Conservation (phyloP, 2,113 vertebrate species). For the Osmerus eperlanus region DNA sequence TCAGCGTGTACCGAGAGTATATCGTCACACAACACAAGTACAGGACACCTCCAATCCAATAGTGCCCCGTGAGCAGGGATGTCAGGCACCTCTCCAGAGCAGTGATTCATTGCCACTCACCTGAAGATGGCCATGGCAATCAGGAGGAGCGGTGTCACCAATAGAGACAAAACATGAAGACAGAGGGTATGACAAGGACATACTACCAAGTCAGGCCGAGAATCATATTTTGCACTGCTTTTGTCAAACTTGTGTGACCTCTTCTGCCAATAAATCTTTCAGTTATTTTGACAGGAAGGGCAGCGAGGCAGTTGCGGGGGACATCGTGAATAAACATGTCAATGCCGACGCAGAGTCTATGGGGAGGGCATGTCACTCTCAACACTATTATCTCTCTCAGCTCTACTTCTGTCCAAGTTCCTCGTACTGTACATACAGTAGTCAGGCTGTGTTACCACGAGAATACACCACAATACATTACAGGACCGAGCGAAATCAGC, state of each 20-base stretch:
- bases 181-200: conserved; percentile 46
- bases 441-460: too few species aligned
- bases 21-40: conserved; percentile 21
- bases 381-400: too few species aligned
- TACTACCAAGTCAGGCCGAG: conserved; percentile 36
- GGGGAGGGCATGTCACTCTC: conserved; percentile 10
- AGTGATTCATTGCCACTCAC: conserved; percentile 42
- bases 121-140: conserved; percentile 42
- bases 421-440: too few species aligned
- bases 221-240: conserved; percentile 49
- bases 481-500: too few species aligned
- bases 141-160: conserved; percentile 26
- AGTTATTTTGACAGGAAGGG: conserved; percentile 39
- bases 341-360: conserved; percentile 22
- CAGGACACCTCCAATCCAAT: conserved; percentile 40
- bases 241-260: conserved; percentile 52
- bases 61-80: conserved; percentile 36
- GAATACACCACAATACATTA: too few species aligned
- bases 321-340: conserved; percentile 44
- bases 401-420: too few species aligned
- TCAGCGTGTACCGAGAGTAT: conserved; percentile 25
- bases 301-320: conserved; percentile 39
- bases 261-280: conserved; percentile 55
- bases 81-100: conserved; percentile 49
- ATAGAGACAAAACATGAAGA: conserved; percentile 7